A percentile compares a stretch with the other conserved stretches of the same genome.
These are phyloP conservation scores for Cephus spinipes DNA, from an alignment of 2,888 invertebrate species.

Conservation along the genomic window DNA sequence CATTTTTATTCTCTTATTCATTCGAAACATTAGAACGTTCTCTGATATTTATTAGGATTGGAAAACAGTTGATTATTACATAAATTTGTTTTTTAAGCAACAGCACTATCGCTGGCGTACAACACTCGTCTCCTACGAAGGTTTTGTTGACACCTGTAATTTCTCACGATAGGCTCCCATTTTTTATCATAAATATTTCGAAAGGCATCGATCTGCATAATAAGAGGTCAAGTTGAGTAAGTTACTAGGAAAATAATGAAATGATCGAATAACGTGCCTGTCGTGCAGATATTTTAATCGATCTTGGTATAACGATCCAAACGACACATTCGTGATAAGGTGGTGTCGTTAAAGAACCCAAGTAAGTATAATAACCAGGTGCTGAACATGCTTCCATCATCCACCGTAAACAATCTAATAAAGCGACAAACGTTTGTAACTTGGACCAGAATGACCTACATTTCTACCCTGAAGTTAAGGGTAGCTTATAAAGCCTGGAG, in stretches of 20 bases:
- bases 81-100: slow-evolving; percentile 9
- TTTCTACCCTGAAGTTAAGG: not conserved
- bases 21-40: not conserved
- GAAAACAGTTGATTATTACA: not conserved
- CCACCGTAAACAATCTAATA: slow-evolving; percentile 42
- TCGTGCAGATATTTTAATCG: slow-evolving; percentile 44
- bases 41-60: not conserved
- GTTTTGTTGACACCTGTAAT: slow-evolving; percentile 70
- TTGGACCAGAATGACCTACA: not conserved
- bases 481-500: not conserved
- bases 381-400: slow-evolving; percentile 34
- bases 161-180: slow-evolving; percentile 68
- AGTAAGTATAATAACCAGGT: slow-evolving; percentile 50
- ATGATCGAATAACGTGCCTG: slow-evolving; percentile 37
- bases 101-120: slow-evolving; percentile 54
- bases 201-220: slow-evolving; percentile 70
- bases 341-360: slow-evolving; percentile 47
- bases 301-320: slow-evolving; percentile 49
- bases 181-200: slow-evolving; percentile 68
- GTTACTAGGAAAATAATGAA: not conserved
- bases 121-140: slow-evolving; percentile 68
- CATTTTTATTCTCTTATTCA: not conserved
- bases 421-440: not conserved
- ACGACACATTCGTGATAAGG: slow-evolving; percentile 51
- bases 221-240: not conserved